Conservation (phyloP, 1,140 invertebrate species). For the Sinonovacula constricta region DNA sequence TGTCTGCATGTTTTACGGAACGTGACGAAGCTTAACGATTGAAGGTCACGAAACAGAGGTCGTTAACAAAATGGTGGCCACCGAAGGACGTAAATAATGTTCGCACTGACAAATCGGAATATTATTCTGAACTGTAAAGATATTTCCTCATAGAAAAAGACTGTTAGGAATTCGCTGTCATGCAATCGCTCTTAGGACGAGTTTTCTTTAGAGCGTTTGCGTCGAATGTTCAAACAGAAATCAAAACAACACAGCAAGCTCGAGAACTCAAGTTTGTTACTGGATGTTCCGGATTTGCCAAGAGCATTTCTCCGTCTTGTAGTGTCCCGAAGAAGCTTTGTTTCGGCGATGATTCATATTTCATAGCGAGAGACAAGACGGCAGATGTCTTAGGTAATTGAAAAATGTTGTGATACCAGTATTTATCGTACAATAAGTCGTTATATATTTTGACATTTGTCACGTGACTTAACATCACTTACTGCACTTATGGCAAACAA, state of each 20-base stretch:
- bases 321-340: constrained; percentile 87
- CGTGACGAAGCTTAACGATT: too few relatives aligned
- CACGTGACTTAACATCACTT: background rate
- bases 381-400: constrained; percentile 93
- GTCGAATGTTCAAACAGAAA: constrained; percentile 72
- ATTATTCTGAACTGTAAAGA: too few relatives aligned
- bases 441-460: constrained; percentile 35
- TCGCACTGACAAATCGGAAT: too few relatives aligned
- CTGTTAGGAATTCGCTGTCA: too few relatives aligned
- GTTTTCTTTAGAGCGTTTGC: constrained; percentile 71
- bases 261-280: constrained; percentile 74
- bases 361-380: constrained; percentile 90
- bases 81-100: too few relatives aligned
- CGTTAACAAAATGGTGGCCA: too few relatives aligned
- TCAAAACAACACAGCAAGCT: constrained; percentile 65
- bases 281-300: constrained; percentile 75
- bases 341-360: constrained; percentile 98
- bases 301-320: constrained; percentile 75
- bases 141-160: too few relatives aligned
- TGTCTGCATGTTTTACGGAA: too few relatives aligned
- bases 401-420: background rate
- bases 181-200: constrained; percentile 72
- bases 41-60: too few relatives aligned
- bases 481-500: background rate
- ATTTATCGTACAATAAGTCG: background rate